A percentile compares a stretch with the other conserved stretches of the same genome.
phyloP scores from a whole-genome alignment of 2,797 vertebrate genomes.

The Xenops minutus region DNA sequence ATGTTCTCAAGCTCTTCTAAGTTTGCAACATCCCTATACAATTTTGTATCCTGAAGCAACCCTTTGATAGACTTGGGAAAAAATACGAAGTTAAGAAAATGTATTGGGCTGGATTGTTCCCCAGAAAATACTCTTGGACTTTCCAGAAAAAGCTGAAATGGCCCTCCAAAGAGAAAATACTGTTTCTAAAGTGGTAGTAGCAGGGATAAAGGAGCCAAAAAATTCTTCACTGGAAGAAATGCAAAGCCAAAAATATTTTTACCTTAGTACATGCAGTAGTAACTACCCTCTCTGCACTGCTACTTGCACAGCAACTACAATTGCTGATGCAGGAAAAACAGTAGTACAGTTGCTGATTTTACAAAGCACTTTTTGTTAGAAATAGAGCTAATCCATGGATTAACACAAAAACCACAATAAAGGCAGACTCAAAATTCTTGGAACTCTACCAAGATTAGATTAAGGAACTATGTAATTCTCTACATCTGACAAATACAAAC shows the following conservation, averaged over 20 bases:
- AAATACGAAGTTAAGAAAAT: neutral
- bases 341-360: neutral
- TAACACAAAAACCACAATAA: neutral
- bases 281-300: neutral
- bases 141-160: neutral
- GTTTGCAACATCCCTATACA: neutral
- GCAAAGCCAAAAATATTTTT: neutral
- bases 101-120: neutral
- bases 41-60: neutral
- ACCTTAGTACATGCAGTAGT: neutral
- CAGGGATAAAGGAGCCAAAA: neutral
- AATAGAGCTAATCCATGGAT: constrained; percentile 3
- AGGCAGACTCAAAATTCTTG: neutral
- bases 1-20: neutral
- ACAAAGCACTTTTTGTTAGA: neutral
- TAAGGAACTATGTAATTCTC: neutral
- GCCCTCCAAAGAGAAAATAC: neutral
- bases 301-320: neutral
- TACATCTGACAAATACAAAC: neutral
- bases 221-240: neutral
- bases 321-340: neutral
- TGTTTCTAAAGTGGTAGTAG: neutral
- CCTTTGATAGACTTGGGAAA: neutral
- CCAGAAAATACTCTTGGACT: neutral
- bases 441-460: neutral